Conservation (phyloP, 2,113 vertebrate genomes). For the Rhinolophus ferrumequinum region DNA sequence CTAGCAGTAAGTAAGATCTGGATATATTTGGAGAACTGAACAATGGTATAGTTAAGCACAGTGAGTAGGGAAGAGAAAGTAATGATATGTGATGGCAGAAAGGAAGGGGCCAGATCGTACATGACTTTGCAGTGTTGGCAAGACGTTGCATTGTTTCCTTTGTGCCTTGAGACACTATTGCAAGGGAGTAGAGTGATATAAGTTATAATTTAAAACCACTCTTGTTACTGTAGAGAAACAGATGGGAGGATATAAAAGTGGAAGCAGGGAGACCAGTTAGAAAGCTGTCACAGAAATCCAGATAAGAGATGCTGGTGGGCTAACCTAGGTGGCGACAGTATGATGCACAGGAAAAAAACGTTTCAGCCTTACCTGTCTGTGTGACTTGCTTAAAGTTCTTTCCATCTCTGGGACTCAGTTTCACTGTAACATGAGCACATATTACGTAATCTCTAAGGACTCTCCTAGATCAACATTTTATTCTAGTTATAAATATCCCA, state of each 20-base stretch:
- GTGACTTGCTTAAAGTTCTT: neutral
- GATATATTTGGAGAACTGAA: neutral
- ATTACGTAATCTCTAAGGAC: neutral
- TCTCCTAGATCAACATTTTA: neutral
- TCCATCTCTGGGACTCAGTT: neutral
- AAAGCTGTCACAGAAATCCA: neutral
- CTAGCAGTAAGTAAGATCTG: neutral
- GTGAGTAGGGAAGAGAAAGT: neutral
- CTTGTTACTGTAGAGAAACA: neutral
- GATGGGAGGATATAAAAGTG: neutral
- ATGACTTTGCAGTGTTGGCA: neutral
- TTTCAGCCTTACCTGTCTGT: neutral
- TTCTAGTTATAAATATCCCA: neutral
- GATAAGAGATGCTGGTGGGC: neutral
- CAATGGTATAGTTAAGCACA: neutral
- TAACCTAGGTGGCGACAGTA: no score
- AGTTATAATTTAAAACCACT: neutral
- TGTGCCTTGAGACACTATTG: neutral
- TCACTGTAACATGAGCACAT: neutral
- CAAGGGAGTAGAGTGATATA: no score
- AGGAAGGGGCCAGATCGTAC: neutral
- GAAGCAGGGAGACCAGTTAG: neutral
- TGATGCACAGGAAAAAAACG: neutral
- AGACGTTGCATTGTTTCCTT: neutral
- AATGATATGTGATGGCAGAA: neutral